Percentiles rank a stretch among this genome's conserved stretches.
Conservation (phyloP, 1,140 invertebrate species). For the Tachypleus tridentatus region DNA sequence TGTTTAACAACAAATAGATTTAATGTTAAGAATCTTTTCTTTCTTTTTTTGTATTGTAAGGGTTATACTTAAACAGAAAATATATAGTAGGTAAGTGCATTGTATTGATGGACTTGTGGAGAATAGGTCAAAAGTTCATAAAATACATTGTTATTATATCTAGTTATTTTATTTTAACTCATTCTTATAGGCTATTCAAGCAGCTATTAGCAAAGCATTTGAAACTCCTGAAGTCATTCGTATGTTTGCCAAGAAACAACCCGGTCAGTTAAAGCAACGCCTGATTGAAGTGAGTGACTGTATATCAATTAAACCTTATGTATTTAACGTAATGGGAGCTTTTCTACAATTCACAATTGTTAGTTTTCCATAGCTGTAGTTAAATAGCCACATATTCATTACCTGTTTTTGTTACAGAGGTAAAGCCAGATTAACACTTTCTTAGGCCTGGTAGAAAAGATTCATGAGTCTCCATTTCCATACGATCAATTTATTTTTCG, state of each 20-base stretch:
- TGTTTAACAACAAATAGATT: background rate
- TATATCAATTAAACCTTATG: no score
- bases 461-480: no score
- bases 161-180: background rate
- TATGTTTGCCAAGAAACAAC: conserved; percentile 62
- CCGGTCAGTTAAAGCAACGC: conserved; percentile 49
- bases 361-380: conserved; percentile 5
- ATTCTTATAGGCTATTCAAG: conserved; percentile 50
- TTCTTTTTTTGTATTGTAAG: conserved; percentile 6
- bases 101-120: background rate
- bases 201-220: conserved; percentile 61
- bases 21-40: conserved; percentile 1
- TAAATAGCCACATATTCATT: background rate
- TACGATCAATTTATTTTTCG: no score
- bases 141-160: background rate
- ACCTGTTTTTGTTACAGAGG: conserved; percentile 6
- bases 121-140: background rate
- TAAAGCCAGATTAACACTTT: no score
- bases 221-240: conserved; percentile 62
- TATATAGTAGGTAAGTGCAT: no score
- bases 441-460: no score
- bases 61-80: background rate
- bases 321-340: no score
- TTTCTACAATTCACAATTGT: background rate
- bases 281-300: conserved; percentile 38